phyloP scores from a whole-genome alignment of 1,140 invertebrate genomes.

The Liolophura sinensis region DNA sequence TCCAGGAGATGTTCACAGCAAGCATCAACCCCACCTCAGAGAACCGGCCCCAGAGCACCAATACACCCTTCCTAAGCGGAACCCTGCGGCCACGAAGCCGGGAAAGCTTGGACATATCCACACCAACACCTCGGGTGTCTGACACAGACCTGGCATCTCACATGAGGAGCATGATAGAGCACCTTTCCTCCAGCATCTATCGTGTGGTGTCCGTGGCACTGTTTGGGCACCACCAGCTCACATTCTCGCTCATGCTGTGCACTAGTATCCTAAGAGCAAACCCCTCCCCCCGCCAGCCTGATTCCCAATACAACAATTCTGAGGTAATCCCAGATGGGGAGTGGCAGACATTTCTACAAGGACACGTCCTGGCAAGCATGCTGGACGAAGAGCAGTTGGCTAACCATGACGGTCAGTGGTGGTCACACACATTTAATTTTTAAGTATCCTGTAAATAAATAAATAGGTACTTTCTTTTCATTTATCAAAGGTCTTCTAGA shows the following conservation, averaged over 20 bases:
- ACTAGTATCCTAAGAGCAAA: slow-evolving; percentile 52
- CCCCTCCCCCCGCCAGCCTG: slow-evolving; percentile 20
- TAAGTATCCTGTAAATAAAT: neutral
- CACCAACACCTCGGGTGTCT: neutral
- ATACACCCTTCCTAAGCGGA: neutral
- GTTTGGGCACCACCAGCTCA: slow-evolving; percentile 55
- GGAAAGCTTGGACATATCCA: neutral
- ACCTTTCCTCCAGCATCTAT: slow-evolving; percentile 50
- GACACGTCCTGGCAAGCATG: slow-evolving; percentile 50
- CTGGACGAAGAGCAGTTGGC: slow-evolving; percentile 38
- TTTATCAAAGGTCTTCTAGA: too few relatives aligned
- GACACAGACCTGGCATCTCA: slow-evolving; percentile 34
- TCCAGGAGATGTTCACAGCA: slow-evolving; percentile 51
- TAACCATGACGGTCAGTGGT: slow-evolving; percentile 38
- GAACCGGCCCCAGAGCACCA: neutral
- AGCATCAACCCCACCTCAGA: slow-evolving; percentile 9
- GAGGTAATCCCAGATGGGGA: slow-evolving; percentile 42
- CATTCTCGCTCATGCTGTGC: slow-evolving; percentile 54
- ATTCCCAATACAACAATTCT: neutral
- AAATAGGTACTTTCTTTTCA: neutral
- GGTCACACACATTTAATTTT: neutral
- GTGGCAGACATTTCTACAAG: slow-evolving; percentile 54
- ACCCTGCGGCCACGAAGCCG: slow-evolving; percentile 7
- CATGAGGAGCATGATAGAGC: slow-evolving; percentile 46
- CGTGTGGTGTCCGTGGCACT: slow-evolving; percentile 53